Conservation (phyloP, 2,113 vertebrate genomes). For the Engystomops pustulosus region DNA sequence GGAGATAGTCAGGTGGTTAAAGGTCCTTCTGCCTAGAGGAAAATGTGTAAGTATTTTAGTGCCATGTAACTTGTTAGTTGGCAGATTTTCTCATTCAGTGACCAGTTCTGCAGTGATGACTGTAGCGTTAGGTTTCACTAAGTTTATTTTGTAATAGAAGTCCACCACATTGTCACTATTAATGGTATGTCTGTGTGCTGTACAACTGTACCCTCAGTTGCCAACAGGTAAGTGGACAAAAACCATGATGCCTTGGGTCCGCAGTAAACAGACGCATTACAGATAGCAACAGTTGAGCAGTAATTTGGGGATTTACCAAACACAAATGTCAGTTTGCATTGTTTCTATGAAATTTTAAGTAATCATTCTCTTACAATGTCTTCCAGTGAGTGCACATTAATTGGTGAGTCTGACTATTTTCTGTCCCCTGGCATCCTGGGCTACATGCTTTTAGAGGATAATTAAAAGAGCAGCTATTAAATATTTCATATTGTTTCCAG, state of each 20-base stretch:
- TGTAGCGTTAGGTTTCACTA: neutral
- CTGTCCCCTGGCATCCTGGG: neutral
- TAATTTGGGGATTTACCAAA: neutral
- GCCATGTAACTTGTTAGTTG: neutral
- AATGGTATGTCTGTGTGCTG: too few relatives aligned
- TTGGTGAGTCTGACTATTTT: slow-evolving; percentile 13
- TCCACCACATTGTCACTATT: too few relatives aligned
- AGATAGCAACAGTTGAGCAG: neutral
- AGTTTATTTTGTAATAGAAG: neutral
- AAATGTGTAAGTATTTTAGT: neutral
- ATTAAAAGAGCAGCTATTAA: slow-evolving; percentile 49
- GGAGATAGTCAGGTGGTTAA: too few relatives aligned
- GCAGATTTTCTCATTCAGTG: neutral
- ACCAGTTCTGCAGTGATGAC: neutral
- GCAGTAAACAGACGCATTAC: neutral
- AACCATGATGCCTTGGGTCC: neutral
- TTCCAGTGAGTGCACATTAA: slow-evolving; percentile 12
- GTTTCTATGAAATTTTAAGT: slow-evolving; percentile 11
- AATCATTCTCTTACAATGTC: slow-evolving; percentile 24
- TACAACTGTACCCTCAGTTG: neutral
- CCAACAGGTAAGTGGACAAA: neutral
- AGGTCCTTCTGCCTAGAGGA: too few relatives aligned
- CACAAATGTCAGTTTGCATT: slow-evolving; percentile 11
- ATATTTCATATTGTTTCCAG: slow-evolving; percentile 32
- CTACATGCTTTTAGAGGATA: slow-evolving; percentile 15